Evolutionary conservation across 2,113 vertebrate species (phyloP).

Genomic region (Cisticola juncidis): DNA sequence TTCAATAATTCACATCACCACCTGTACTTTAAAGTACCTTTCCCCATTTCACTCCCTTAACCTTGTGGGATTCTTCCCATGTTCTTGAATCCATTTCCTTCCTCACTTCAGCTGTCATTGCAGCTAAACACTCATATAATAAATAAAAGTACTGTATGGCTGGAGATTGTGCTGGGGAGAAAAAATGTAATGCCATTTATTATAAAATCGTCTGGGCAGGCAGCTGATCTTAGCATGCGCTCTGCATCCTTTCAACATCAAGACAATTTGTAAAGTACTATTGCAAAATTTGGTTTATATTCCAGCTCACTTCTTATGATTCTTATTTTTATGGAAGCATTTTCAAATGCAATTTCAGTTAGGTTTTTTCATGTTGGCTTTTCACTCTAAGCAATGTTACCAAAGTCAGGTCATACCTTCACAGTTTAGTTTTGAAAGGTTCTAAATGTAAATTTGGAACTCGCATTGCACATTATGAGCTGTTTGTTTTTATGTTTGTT

Average conservation of each 20-base stretch:
- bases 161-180: not conserved
- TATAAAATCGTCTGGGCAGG: not conserved
- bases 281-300: not conserved
- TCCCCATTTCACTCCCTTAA: not conserved
- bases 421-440: not conserved
- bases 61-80: not conserved
- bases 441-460: not conserved
- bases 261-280: not conserved
- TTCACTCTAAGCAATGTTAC: not conserved
- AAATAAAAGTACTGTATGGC: not conserved
- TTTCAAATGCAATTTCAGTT: conserved; percentile 4
- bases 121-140: not conserved
- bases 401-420: not conserved
- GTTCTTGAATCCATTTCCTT: conserved; percentile 12
- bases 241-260: not conserved
- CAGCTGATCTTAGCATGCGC: not conserved
- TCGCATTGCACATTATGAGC: not conserved
- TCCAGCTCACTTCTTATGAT: not conserved
- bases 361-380: not conserved
- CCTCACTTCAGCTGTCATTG: not conserved
- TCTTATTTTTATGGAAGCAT: not conserved
- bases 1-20: conserved; percentile 36
- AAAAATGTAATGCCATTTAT: not conserved
- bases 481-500: not conserved
- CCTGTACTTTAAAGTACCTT: conserved; percentile 39